These are phyloP conservation scores for Cyanistes caeruleus DNA, from an alignment of 2,113 vertebrate genomes.

Conservation along the genomic window DNA sequence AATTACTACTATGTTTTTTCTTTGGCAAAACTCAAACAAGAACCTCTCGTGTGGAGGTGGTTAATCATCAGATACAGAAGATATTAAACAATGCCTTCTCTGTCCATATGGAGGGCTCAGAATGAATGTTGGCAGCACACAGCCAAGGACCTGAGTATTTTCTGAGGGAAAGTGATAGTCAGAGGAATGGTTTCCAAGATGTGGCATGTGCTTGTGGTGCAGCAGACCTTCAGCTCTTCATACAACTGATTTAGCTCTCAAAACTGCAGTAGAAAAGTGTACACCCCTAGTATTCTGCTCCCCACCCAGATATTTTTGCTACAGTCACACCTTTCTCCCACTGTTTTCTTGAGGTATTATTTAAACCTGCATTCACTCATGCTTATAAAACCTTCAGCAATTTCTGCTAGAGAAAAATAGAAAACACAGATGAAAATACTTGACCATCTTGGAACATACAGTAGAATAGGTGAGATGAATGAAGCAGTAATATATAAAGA, in stretches of 20 bases:
- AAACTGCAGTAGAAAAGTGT: not conserved
- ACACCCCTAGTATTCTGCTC: not conserved
- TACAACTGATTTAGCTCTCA: not conserved
- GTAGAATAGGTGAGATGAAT: not conserved
- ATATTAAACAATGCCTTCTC: constrained; percentile 28
- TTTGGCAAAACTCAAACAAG: not conserved
- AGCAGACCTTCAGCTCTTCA: not conserved
- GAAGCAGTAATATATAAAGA: not conserved
- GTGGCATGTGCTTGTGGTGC: not conserved
- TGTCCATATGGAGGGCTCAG: constrained; percentile 1
- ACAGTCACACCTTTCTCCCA: not conserved
- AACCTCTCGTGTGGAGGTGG: not conserved
- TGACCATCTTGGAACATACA: not conserved
- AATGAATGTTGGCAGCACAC: not conserved
- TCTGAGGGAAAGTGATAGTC: constrained; percentile 30
- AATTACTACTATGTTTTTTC: not conserved
- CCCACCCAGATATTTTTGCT: not conserved
- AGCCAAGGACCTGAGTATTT: not conserved
- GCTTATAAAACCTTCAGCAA: not conserved
- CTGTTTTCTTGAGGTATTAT: not conserved
- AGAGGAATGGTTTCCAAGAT: not conserved
- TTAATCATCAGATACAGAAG: not conserved
- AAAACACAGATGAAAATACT: not conserved
- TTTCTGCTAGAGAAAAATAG: not conserved
- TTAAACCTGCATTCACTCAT: not conserved